Conservation (phyloP, 2,113 vertebrate species). For the Himantopus leucocephalus region DNA sequence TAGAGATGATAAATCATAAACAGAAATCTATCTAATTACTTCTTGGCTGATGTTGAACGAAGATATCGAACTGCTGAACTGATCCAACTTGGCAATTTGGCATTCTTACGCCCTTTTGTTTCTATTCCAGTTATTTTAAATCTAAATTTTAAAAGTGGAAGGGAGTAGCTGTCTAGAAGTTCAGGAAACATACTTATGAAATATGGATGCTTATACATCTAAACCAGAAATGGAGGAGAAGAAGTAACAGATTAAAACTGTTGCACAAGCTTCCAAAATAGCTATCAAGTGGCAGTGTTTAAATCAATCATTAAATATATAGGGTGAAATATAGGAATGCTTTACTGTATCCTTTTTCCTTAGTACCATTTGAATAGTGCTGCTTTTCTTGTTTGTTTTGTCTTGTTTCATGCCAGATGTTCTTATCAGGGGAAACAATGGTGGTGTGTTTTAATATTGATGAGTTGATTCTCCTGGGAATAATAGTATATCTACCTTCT, state of each 20-base stretch:
- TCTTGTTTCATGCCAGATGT: slow-evolving; percentile 40
- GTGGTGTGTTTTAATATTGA: slow-evolving; percentile 73
- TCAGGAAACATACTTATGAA: not conserved
- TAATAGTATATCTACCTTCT: slow-evolving; percentile 55
- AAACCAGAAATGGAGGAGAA: not conserved
- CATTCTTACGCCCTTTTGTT: not conserved
- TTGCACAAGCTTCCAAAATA: not conserved
- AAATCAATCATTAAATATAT: not conserved
- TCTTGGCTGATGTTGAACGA: not conserved
- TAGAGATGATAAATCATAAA: not conserved
- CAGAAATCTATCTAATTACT: not conserved
- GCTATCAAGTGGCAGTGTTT: not conserved
- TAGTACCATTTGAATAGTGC: not conserved
- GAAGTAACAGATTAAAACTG: not conserved
- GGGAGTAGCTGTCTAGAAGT: not conserved
- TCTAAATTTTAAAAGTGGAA: not conserved
- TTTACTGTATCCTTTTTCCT: not conserved
- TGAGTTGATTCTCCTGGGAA: slow-evolving; percentile 69
- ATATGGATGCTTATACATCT: not conserved
- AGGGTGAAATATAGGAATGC: not conserved
- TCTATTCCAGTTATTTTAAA: not conserved
- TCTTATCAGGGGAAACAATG: slow-evolving; percentile 52
- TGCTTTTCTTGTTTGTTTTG: slow-evolving; percentile 33
- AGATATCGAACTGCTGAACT: not conserved
- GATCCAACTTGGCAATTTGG: not conserved